Evolutionary conservation across 37 sponge, comb jelly and placozoan species (phyloP).

Genomic region (Beroe ovata): DNA sequence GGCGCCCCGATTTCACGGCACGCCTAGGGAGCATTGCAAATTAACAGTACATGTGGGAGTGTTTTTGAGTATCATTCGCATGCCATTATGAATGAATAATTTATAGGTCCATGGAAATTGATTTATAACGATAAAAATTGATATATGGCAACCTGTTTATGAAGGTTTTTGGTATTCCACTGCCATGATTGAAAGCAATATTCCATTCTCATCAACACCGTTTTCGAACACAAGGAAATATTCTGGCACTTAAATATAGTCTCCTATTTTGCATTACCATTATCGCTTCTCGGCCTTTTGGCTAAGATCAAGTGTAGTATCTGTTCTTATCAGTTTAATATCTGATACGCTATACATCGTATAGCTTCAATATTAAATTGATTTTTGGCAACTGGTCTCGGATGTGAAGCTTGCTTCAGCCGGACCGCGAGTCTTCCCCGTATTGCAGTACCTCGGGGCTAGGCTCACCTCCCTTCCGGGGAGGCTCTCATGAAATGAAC

Average conservation of each 20-base stretch:
- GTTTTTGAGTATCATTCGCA: no score
- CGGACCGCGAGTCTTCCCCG: constrained; percentile 68
- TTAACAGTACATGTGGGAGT: no score
- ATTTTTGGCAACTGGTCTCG: constrained; percentile 66
- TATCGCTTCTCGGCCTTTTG: constrained; percentile 69
- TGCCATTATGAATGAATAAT: no score
- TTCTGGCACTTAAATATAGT: neutral
- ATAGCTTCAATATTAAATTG: constrained; percentile 67
- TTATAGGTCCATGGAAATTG: no score
- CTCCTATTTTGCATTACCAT: neutral
- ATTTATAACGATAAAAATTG: no score
- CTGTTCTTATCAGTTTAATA: constrained; percentile 69
- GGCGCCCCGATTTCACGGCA: no score
- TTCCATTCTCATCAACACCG: no score
- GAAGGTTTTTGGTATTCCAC: neutral
- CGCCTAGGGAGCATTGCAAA: no score
- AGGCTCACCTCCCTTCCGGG: constrained; percentile 65
- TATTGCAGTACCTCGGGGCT: constrained; percentile 69
- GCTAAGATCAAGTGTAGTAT: constrained; percentile 69
- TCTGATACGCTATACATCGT: constrained; percentile 65
- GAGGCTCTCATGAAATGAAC: constrained; percentile 2
- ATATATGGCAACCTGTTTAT: no score
- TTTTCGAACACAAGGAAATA: constrained; percentile 31
- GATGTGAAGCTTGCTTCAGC: constrained; percentile 69
- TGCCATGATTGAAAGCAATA: neutral